Evolutionary conservation across 2,113 vertebrate species (phyloP), one percentile per base, ranked within the genome.

Genomic region (Limanda limanda): DNA sequence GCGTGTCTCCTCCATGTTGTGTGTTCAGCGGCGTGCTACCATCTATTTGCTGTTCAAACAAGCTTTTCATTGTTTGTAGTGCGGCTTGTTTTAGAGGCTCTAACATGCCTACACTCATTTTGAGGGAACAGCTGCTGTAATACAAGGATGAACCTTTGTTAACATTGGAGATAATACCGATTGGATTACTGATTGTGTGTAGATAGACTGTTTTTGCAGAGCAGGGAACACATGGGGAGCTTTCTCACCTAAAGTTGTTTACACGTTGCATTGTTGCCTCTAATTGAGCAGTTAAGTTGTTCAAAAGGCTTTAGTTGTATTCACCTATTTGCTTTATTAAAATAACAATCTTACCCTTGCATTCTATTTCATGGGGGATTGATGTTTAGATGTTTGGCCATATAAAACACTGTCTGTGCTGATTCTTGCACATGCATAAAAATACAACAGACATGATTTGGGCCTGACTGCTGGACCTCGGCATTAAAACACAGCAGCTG

Each of bases 31-130:
- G 35, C 24, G 11, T 66, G n/a, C 71, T 47, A n/a, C 61, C 37
- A 15, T 76, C 73, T 82, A 81, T 76, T 83, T 66, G 45, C 74
- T 57, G 48, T 70, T 57, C 74, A 86, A 87, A 86, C 57, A 68
- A 57, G 56, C 71, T 51, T 31, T 82, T 48, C 52, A 48, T 52
- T 59, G 27, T 76, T 75, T 47, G 55, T n/a, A 14, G 45, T 20
- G 18, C 20, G 8, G 74, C 81, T 85, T 85, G 70, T 71, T 79
- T 81, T 56, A 61, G 63, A 65, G 45, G n/a, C 59, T 69, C 56
- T 1, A 42, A 31, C 31, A 62, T 48, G 47, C 45, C 74, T 48
- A 15, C 0, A 57, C 56, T 62, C 68, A 25, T 66, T 67, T n/a
- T 72, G 27, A 69, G n/a, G n/a, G 5, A 70, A 70, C 66, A 71